Evolutionary conservation across 2,888 invertebrate species (phyloP).

Genomic region (Orgyia antiqua): DNA sequence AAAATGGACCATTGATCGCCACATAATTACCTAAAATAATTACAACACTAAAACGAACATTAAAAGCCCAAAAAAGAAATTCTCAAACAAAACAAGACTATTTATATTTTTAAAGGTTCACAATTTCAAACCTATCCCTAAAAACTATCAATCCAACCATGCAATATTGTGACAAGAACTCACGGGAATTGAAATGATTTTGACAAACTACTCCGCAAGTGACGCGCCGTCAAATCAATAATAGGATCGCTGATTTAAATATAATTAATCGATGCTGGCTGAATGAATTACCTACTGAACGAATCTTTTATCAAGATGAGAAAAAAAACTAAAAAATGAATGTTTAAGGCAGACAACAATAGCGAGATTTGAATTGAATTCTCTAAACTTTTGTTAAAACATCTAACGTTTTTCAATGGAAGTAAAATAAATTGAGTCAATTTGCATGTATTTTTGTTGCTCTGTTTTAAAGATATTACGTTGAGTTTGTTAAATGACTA

Average conservation of each 20-base stretch:
- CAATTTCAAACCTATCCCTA: not conserved
- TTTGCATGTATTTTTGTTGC: slow-evolving; percentile 27
- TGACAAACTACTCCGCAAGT: slow-evolving; percentile 55
- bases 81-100: too few species aligned
- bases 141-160: slow-evolving; percentile 4
- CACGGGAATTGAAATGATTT: slow-evolving; percentile 34
- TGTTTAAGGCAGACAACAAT: slow-evolving; percentile 67
- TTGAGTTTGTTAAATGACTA: slow-evolving; percentile 20
- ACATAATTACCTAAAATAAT: too few species aligned
- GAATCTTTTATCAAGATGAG: slow-evolving; percentile 49
- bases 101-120: too few species aligned
- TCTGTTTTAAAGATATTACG: slow-evolving; percentile 17
- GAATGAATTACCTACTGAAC: slow-evolving; percentile 38
- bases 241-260: slow-evolving; percentile 54
- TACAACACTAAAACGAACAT: too few species aligned
- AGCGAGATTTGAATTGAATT: slow-evolving; percentile 66
- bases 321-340: slow-evolving; percentile 56
- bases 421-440: slow-evolving; percentile 32
- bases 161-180: slow-evolving; percentile 45
- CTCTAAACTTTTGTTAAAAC: slow-evolving; percentile 46
- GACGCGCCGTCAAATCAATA: slow-evolving; percentile 58
- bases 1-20: too few species aligned
- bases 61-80: too few species aligned
- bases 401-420: slow-evolving; percentile 47
- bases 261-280: slow-evolving; percentile 55